Conservation (phyloP, 2,888 invertebrate genomes). For the Dione juno region DNA sequence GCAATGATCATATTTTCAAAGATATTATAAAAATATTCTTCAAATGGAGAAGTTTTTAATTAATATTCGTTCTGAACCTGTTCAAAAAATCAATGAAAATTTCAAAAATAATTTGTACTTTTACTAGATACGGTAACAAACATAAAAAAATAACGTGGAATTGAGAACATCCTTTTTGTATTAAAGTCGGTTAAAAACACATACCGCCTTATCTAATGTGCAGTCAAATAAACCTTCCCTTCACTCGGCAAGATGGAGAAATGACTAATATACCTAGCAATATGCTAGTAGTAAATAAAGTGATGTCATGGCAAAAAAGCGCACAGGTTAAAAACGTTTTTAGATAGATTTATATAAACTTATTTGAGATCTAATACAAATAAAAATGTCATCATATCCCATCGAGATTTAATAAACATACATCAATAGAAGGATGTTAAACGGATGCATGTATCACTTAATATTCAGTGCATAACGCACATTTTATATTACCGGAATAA, state of each 20-base stretch:
- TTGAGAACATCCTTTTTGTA: too few species aligned
- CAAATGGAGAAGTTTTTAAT: too few species aligned
- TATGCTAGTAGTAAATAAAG: background rate
- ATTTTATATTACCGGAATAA: slow-evolving; percentile 22
- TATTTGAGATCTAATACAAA: background rate
- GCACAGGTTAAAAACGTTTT: background rate
- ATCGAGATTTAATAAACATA: background rate
- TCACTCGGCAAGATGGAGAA: background rate
- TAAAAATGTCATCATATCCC: background rate
- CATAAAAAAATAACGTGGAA: too few species aligned
- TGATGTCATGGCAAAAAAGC: background rate
- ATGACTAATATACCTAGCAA: background rate
- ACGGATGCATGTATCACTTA: slow-evolving; percentile 26
- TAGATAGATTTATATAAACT: background rate
- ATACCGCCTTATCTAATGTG: too few species aligned
- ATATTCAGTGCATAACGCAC: slow-evolving; percentile 29
- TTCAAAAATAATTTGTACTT: too few species aligned
- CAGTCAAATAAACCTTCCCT: too few species aligned
- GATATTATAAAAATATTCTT: too few species aligned
- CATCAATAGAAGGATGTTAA: slow-evolving; percentile 18
- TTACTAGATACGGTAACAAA: too few species aligned
- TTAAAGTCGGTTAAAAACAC: too few species aligned
- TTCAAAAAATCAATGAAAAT: too few species aligned
- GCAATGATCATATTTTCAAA: too few species aligned
- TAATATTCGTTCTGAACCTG: too few species aligned